Conservation (phyloP, 1,140 invertebrate genomes). For the Papilio polyxenes region DNA sequence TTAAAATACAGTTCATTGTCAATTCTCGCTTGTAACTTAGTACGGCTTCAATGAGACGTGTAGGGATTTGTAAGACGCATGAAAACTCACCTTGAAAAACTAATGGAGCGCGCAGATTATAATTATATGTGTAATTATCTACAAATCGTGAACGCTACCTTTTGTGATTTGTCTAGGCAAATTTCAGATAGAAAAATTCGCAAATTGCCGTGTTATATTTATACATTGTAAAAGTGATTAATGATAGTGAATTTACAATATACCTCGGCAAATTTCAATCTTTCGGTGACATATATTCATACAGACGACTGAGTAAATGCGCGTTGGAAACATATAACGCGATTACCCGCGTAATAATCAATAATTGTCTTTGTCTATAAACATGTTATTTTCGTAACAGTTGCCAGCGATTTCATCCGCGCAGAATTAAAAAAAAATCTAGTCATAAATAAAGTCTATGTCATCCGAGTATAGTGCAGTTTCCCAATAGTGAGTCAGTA, state of each 20-base stretch:
- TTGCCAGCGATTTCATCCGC: no score
- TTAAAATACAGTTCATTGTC: neutral
- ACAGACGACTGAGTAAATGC: constrained; percentile 18
- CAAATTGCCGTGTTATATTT: no score
- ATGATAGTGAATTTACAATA: no score
- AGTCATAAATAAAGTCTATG: no score
- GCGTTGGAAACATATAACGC: neutral
- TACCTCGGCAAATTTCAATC: no score
- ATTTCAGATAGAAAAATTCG: neutral
- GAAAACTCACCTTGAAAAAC: constrained; percentile 21
- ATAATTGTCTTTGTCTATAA: neutral
- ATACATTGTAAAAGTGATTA: no score
- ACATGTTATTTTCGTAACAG: neutral
- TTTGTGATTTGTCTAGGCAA: no score
- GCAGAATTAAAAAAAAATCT: no score
- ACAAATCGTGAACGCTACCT: no score
- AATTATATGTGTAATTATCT: neutral
- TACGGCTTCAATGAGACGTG: constrained; percentile 19
- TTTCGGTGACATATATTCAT: no score
- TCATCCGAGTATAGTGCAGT: no score
- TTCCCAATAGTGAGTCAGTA: no score
- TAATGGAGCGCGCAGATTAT: neutral
- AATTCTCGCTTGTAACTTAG: neutral
- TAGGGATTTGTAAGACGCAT: neutral
- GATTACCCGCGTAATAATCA: constrained; percentile 2